Conservation (phyloP, 2,113 vertebrate genomes). For the Nipponia nippon region DNA sequence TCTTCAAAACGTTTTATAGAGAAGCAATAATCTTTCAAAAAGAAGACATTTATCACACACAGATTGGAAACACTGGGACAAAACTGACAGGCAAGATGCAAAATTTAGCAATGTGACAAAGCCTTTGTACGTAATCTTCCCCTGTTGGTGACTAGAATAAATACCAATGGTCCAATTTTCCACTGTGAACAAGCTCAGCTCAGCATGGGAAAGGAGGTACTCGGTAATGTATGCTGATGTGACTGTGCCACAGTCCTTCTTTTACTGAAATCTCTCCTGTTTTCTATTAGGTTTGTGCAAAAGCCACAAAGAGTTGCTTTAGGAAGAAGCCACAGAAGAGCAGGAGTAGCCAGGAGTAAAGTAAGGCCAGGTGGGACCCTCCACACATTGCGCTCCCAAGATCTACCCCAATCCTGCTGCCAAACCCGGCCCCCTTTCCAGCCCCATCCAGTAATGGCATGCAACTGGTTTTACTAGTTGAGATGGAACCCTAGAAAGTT, state of each 20-base stretch:
- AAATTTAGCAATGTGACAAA: neutral
- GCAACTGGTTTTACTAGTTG: neutral
- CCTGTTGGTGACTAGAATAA: neutral
- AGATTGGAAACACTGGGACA: neutral
- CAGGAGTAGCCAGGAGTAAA: neutral
- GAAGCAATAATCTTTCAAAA: conserved; percentile 35
- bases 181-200: neutral
- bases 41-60: conserved; percentile 11
- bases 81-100: neutral
- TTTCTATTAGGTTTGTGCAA: neutral
- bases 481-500: neutral
- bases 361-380: too few relatives aligned
- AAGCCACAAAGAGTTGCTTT: neutral
- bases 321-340: neutral
- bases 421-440: neutral
- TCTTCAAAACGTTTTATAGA: conserved; percentile 9
- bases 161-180: neutral
- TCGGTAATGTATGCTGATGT: neutral
- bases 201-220: neutral
- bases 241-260: neutral
- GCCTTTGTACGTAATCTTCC: neutral
- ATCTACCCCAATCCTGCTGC: neutral
- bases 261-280: neutral
- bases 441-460: neutral
- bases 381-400: neutral